Percentiles rank a stretch among this genome's conserved stretches.
Evolutionary conservation across 2,888 invertebrate species (phyloP).

Genomic region (Eremobia ochroleuca): DNA sequence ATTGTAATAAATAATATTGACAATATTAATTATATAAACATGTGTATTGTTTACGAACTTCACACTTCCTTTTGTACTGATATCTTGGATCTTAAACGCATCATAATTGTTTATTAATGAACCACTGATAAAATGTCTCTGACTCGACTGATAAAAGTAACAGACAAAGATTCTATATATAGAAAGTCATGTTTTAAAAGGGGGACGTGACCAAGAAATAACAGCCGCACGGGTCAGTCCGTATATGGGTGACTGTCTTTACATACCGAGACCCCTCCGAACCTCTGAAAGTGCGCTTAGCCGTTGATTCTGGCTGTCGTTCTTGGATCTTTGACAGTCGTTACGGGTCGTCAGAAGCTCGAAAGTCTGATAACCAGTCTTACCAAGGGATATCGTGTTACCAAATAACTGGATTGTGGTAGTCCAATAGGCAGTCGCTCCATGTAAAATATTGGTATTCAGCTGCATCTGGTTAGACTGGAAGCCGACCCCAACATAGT

Average conservation of each 20-base stretch:
- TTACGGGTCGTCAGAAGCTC: too few species aligned
- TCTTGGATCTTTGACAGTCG: too few species aligned
- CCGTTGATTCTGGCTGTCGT: too few species aligned
- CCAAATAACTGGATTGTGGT: too few species aligned
- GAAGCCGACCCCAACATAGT: too few species aligned
- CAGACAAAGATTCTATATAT: background rate
- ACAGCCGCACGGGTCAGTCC: background rate
- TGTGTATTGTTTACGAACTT: constrained; percentile 2
- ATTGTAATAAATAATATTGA: constrained; percentile 6
- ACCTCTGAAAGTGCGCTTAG: background rate
- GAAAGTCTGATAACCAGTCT: too few species aligned
- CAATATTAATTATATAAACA: background rate
- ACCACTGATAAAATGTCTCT: background rate
- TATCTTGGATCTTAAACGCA: background rate
- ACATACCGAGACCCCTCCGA: background rate
- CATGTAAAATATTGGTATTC: too few species aligned
- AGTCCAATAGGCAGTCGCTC: too few species aligned
- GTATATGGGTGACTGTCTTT: background rate
- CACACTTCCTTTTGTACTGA: background rate
- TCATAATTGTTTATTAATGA: constrained; percentile 23
- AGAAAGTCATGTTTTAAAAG: background rate
- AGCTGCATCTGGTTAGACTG: too few species aligned
- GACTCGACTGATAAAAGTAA: background rate
- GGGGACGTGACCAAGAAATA: background rate
- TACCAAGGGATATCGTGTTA: too few species aligned